Evolutionary conservation across 2,888 invertebrate species (phyloP).

Genomic region (Erebia ligea): DNA sequence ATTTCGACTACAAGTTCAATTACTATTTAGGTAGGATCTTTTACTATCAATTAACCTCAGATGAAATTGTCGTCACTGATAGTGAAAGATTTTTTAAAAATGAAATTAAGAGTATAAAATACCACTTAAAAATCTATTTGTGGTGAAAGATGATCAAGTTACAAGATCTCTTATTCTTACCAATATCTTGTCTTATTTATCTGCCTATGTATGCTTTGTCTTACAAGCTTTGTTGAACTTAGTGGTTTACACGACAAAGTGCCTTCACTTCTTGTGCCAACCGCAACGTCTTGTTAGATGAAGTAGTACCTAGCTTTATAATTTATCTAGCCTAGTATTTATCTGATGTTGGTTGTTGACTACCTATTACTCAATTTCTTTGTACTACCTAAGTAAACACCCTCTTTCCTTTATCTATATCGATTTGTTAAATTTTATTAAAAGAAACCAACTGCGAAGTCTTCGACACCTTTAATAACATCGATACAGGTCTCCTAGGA

Average conservation of each 20-base stretch:
- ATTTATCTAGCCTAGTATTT: slow-evolving; percentile 28
- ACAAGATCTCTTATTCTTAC: no score
- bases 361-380: neutral
- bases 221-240: neutral
- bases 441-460: neutral
- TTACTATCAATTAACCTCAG: no score
- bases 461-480: no score
- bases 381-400: neutral
- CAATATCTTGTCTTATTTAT: no score
- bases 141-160: no score
- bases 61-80: no score
- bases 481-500: no score
- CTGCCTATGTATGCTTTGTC: slow-evolving; percentile 6
- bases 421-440: neutral
- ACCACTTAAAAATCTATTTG: no score
- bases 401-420: neutral
- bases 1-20: no score
- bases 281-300: slow-evolving; percentile 37
- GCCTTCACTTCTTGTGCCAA: slow-evolving; percentile 36
- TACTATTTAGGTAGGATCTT: no score
- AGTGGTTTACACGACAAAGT: slow-evolving; percentile 30
- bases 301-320: slow-evolving; percentile 36
- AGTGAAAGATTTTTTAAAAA: no score
- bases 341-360: neutral
- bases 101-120: no score